Percentiles rank a stretch among this genome's conserved stretches.
phyloP scores from a whole-genome alignment of 1,140 invertebrate genomes.

The Polyergus mexicanus region DNA sequence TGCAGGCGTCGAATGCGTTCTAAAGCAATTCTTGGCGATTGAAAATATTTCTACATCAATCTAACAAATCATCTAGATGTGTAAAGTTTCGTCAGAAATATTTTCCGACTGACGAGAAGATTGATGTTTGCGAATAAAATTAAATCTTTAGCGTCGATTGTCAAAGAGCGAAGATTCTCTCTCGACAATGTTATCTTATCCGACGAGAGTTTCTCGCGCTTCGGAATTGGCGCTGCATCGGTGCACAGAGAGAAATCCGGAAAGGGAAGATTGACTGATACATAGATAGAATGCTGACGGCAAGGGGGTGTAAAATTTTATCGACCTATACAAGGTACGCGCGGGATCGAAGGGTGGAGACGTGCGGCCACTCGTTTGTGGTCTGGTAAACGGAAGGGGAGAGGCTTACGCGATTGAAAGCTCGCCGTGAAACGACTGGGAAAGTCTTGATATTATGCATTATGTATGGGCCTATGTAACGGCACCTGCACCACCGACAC shows the following conservation, averaged over 20 bases:
- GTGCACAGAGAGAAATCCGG: constrained; percentile 41
- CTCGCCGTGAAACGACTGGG: constrained; percentile 83
- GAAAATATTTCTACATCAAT: neutral
- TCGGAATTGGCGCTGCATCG: neutral
- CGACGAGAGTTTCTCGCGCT: neutral
- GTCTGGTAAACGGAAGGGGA: constrained; percentile 61
- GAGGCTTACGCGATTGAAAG: constrained; percentile 83
- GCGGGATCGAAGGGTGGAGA: neutral
- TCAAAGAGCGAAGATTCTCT: constrained; percentile 23
- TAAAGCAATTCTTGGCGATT: neutral
- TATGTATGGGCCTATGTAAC: constrained; percentile 83
- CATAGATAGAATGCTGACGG: neutral
- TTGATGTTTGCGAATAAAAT: neutral
- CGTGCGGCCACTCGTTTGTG: constrained; percentile 60
- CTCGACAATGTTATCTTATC: constrained; percentile 6
- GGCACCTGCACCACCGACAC: constrained; percentile 81
- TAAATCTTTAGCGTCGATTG: constrained; percentile 23
- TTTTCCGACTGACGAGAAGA: neutral
- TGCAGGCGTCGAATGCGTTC: neutral
- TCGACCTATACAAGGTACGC: constrained; percentile 64
- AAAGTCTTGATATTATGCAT: constrained; percentile 84
- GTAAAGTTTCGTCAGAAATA: neutral
- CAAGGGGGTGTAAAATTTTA: constrained; percentile 74
- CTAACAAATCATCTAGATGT: no score
- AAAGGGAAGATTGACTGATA: neutral